These are phyloP conservation scores for Symphodus melops DNA, from an alignment of 2,113 vertebrate genomes.

Conservation along the genomic window DNA sequence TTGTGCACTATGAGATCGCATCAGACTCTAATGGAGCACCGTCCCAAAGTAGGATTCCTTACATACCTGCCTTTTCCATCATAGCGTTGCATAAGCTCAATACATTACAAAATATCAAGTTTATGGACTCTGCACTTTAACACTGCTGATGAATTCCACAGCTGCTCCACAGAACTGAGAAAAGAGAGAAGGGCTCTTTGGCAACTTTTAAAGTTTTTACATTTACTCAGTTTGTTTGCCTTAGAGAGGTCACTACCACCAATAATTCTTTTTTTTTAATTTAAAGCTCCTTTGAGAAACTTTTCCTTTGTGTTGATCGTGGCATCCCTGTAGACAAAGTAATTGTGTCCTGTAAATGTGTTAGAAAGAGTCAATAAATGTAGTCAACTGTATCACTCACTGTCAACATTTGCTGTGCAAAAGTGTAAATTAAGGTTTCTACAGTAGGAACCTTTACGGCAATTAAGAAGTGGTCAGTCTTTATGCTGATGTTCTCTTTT, in stretches of 20 bases:
- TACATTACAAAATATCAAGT: constrained; percentile 69
- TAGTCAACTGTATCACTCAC: no score
- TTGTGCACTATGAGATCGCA: constrained; percentile 63
- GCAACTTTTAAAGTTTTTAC: constrained; percentile 25
- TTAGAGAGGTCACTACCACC: constrained; percentile 33
- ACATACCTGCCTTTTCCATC: constrained; percentile 82
- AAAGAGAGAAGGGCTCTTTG: constrained; percentile 47
- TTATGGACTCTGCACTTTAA: constrained; percentile 65
- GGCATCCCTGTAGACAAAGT: no score
- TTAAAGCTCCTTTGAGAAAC: not conserved
- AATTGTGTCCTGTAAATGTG: no score
- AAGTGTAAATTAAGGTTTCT: no score
- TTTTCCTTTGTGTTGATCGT: no score
- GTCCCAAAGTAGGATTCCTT: constrained; percentile 74
- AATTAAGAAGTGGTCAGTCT: no score
- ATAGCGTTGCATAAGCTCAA: constrained; percentile 65
- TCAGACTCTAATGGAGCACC: constrained; percentile 66
- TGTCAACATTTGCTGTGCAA: no score
- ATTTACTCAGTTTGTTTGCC: constrained; percentile 39
- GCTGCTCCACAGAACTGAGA: constrained; percentile 36
- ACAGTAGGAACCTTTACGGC: no score
- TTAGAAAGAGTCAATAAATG: no score
- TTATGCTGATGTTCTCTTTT: no score
- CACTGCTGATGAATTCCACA: constrained; percentile 68
- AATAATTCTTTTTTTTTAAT: constrained; percentile 56